phyloP scores from a whole-genome alignment of 2,797 vertebrate genomes.

The Anniella stebbinsi region DNA sequence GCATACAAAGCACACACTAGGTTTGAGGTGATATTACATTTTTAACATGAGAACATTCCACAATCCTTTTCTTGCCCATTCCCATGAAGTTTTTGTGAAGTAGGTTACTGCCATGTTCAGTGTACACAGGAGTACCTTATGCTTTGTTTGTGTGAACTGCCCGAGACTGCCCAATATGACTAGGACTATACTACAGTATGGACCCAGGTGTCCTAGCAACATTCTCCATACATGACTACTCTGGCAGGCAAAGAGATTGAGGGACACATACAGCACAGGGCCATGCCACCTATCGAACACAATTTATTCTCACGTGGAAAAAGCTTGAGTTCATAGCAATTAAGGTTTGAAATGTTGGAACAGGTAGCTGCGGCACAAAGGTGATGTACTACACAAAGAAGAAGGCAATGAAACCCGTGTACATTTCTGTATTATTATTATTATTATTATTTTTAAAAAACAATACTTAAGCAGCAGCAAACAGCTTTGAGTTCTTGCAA shows the following conservation, averaged over 20 bases:
- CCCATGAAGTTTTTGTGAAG: neutral
- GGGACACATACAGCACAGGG: neutral
- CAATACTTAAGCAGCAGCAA: neutral
- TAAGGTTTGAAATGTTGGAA: neutral
- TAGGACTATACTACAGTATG: neutral
- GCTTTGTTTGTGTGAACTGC: neutral
- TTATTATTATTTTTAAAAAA: neutral
- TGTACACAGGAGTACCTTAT: neutral
- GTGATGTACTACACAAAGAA: neutral
- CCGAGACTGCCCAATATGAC: too few species aligned
- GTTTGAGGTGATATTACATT: neutral
- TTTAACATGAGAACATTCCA: neutral
- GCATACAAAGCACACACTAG: neutral
- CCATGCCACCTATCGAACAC: neutral
- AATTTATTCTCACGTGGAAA: neutral
- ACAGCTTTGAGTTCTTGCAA: conserved; percentile 17
- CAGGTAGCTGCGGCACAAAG: neutral
- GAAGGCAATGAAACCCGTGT: neutral
- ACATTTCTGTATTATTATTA: neutral
- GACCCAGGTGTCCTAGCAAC: neutral
- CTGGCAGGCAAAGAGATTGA: neutral
- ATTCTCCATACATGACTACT: neutral
- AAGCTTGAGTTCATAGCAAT: neutral
- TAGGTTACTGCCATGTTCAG: neutral
- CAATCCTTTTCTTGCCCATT: too few species aligned